These are phyloP conservation scores for human DNA, from an alignment of 2,113 vertebrate species.

Conservation along the genomic window DNA sequence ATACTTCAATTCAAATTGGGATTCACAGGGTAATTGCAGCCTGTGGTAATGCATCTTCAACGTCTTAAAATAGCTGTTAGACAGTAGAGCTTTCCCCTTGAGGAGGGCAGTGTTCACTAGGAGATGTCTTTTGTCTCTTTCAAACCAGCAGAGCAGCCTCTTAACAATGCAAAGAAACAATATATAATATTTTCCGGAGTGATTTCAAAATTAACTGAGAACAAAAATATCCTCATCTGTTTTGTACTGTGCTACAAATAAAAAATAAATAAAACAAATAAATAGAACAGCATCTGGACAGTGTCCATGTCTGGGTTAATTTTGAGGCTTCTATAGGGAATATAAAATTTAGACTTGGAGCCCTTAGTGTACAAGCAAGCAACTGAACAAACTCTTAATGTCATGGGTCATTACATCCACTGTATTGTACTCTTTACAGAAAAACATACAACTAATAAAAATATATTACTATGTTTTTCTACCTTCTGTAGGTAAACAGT, in stretches of 20 bases:
- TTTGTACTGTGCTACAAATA: conserved; percentile 18
- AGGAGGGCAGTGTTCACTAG: conserved; percentile 1
- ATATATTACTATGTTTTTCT: neutral
- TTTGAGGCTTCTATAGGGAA: neutral
- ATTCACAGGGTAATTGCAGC: conserved; percentile 72
- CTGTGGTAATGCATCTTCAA: conserved; percentile 53
- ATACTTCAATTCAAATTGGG: conserved; percentile 58
- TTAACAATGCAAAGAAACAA: conserved; percentile 34
- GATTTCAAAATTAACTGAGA: neutral
- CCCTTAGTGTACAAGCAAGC: neutral
- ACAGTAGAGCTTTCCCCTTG: conserved; percentile 38
- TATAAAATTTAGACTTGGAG: neutral
- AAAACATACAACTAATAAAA: neutral
- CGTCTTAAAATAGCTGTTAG: conserved; percentile 58
- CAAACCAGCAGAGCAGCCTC: neutral
- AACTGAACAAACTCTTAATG: neutral
- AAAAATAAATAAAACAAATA: neutral
- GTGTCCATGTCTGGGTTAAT: neutral
- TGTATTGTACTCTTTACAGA: neutral
- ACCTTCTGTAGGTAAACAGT: neutral
- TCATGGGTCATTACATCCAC: neutral
- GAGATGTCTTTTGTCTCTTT: conserved; percentile 1
- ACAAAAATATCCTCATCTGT: conserved; percentile 2
- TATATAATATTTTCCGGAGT: neutral
- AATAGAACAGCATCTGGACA: neutral